These are phyloP conservation scores for Tympanoctomys barrerae DNA, from an alignment of 2,797 vertebrate species.

Conservation along the genomic window DNA sequence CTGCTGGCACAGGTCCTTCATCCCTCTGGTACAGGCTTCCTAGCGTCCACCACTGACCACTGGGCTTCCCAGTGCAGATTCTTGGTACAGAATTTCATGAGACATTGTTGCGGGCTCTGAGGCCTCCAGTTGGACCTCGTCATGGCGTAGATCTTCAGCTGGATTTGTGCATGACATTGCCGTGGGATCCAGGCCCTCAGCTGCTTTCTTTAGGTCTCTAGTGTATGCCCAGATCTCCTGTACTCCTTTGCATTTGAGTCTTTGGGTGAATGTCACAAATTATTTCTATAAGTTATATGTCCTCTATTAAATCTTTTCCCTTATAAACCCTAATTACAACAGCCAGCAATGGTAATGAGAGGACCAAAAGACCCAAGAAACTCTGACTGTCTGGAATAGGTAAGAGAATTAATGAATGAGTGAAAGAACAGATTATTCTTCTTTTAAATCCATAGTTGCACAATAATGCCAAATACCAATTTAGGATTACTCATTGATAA, in stretches of 20 bases:
- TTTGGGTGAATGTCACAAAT: not conserved
- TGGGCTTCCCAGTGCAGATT: not conserved
- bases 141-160: not conserved
- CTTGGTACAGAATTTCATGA: not conserved
- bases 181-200: not conserved
- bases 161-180: not conserved
- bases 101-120: not conserved
- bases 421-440: not conserved
- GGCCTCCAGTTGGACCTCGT: not conserved
- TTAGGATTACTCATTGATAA: slow-evolving; percentile 12
- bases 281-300: not conserved
- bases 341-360: not conserved
- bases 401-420: slow-evolving; percentile 1
- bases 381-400: not conserved
- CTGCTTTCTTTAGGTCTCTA: not conserved
- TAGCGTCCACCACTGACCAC: not conserved
- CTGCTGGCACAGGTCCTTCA: not conserved
- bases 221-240: not conserved
- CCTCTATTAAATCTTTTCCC: not conserved
- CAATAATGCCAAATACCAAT: slow-evolving; percentile 11
- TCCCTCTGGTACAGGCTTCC: not conserved
- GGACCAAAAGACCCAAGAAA: not conserved
- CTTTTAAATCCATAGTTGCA: slow-evolving; percentile 11
- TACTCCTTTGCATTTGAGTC: not conserved
- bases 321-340: not conserved